Evolutionary conservation across 1,140 invertebrate species (phyloP).

Genomic region (Trichogramma pretiosum): DNA sequence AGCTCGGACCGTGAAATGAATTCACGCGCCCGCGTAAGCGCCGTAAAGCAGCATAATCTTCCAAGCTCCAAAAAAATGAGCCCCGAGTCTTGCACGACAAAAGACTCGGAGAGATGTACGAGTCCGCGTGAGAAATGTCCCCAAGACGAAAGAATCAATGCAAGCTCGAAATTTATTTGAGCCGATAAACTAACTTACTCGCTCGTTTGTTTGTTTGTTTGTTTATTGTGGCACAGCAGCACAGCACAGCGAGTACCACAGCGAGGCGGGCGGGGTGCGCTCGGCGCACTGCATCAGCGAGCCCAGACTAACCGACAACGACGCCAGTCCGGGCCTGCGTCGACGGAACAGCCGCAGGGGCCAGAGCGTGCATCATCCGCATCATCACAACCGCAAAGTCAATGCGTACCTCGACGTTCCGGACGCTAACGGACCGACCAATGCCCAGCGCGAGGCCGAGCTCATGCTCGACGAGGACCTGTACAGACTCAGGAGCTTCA

Average conservation of each 20-base stretch:
- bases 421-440: conserved; percentile 34
- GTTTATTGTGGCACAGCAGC: conserved; percentile 16
- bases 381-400: conserved; percentile 55
- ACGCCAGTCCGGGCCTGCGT: conserved; percentile 48
- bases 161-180: no score
- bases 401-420: conserved; percentile 77
- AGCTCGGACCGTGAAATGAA: background rate
- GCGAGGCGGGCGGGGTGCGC: conserved; percentile 37
- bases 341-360: conserved; percentile 46
- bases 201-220: background rate
- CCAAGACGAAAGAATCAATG: no score
- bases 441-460: conserved; percentile 29
- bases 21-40: background rate
- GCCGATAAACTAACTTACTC: no score
- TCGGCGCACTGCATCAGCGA: conserved; percentile 51
- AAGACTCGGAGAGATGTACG: no score
- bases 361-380: conserved; percentile 44
- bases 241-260: conserved; percentile 42
- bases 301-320: conserved; percentile 49
- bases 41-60: no score
- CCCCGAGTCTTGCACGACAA: no score
- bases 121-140: no score
- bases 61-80: no score
- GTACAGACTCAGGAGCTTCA: conserved; percentile 79
- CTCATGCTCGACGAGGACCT: conserved; percentile 68